Evolutionary conservation across 2,113 vertebrate genomes (phyloP).

Genomic region (Lamprologus ornatipinnis): DNA sequence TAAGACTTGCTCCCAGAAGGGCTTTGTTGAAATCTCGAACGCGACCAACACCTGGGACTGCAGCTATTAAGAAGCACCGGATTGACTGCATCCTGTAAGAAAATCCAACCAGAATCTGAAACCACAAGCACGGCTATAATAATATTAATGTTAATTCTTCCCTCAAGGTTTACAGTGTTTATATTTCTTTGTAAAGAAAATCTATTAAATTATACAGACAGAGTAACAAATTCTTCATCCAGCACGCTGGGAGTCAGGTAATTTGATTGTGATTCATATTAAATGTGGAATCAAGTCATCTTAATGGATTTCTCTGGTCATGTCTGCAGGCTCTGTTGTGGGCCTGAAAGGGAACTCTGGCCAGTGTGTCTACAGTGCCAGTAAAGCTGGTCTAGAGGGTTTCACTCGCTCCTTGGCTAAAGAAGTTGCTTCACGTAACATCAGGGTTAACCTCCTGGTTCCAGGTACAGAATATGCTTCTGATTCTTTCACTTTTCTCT

Average conservation of each 20-base stretch:
- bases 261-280: neutral
- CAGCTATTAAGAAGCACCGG: neutral
- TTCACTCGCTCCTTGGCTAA: conserved; percentile 91
- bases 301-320: neutral
- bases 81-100: neutral
- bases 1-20: neutral
- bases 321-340: conserved; percentile 79
- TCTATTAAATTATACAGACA: neutral
- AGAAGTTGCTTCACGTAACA: conserved; percentile 82
- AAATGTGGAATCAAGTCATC: neutral
- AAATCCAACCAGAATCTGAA: neutral
- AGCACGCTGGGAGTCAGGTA: neutral
- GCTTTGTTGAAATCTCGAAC: neutral
- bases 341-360: conserved; percentile 86
- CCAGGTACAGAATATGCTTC: conserved; percentile 72
- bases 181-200: neutral
- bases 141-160: neutral
- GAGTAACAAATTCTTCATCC: neutral
- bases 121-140: neutral
- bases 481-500: neutral
- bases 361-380: conserved; percentile 86
- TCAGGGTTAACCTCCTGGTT: conserved; percentile 86
- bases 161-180: neutral
- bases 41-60: neutral
- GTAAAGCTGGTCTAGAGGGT: conserved; percentile 85